phyloP scores from a whole-genome alignment of 2,113 vertebrate genomes.

The Dicentrarchus labrax region DNA sequence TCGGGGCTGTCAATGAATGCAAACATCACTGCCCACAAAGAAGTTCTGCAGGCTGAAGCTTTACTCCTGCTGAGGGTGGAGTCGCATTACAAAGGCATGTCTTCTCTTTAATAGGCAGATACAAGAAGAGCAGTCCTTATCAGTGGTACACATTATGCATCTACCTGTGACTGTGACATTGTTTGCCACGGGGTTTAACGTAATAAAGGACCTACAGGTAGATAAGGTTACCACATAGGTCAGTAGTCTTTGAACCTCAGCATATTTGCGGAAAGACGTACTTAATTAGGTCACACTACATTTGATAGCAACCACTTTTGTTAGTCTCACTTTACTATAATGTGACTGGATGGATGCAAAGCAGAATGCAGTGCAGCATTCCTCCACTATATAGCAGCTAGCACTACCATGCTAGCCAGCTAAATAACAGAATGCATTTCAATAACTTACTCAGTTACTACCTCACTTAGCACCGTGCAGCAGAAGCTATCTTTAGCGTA shows the following conservation, averaged over 20 bases:
- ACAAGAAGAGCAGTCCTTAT: background rate
- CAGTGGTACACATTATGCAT: background rate
- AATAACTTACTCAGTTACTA: background rate
- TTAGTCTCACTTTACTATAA: constrained; percentile 33
- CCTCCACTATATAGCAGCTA: constrained; percentile 38
- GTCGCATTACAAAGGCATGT: background rate
- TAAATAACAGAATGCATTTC: constrained; percentile 25
- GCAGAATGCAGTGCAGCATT: constrained; percentile 60
- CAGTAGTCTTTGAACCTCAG: background rate
- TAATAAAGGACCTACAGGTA: background rate
- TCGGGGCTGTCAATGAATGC: constrained; percentile 64
- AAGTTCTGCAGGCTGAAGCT: constrained; percentile 29
- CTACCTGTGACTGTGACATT: background rate
- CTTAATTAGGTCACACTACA: background rate
- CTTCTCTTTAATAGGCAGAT: background rate
- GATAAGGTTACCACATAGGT: background rate
- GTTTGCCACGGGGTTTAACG: background rate
- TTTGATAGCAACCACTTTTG: background rate
- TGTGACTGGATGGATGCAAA: constrained; percentile 19
- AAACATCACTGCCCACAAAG: constrained; percentile 64
- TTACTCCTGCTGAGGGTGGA: constrained; percentile 24
- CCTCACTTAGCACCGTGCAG: background rate
- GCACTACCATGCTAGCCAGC: constrained; percentile 44
- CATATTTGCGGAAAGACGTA: background rate
- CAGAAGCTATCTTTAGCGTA: rapidly evolving